Evolutionary conservation across 2,113 vertebrate genomes (phyloP), one percentile per base, ranked within the genome.

Genomic region (Larimichthys polyactis): DNA sequence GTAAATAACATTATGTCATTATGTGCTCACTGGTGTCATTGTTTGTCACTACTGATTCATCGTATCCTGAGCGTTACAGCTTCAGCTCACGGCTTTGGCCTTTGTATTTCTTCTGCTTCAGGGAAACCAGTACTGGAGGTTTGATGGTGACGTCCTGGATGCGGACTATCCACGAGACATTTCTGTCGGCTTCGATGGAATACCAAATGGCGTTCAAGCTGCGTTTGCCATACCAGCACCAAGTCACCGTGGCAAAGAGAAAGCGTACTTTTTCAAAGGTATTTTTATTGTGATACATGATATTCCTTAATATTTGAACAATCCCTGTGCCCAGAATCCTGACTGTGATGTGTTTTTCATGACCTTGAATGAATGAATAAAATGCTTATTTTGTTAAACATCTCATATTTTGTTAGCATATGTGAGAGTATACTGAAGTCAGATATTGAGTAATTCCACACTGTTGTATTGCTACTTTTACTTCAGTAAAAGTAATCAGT

Each of bases 181-280:
- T 91, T 94, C 96, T 0, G 90, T 96, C 0, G 98, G 98, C 3
- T 99, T 99, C 29, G 67, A 78, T 2, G 95, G 93, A n/a, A 95
- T 99, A 64, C 98, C 98, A 0, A 46, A 96, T 11, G 3, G 95
- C 0, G 1, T 98, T 0, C 93, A 98, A 0, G 97, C 97, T 0
- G 96, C 97, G 0, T 96, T 99, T 0, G 96, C 97, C 5, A 88
- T 98, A 32, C 97, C 98, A 0, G 97, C 97, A 0, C 94, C 96
- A 51, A 94, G 86, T 87, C 96, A 95, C 91, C 68, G 32, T 0
- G 95, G 95, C 85, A 96, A 85, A 12, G 98, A 99, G 93, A 96
- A 95, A 55, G 97, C 91, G 19, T 99, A 98, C 83, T 99, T 99
- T 92, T 99, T 99, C 90, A 98, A 99, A 96, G 98, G 98, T 99